These are phyloP conservation scores for Ceratosolen solmsi DNA, from an alignment of 1,140 invertebrate species.

Conservation along the genomic window DNA sequence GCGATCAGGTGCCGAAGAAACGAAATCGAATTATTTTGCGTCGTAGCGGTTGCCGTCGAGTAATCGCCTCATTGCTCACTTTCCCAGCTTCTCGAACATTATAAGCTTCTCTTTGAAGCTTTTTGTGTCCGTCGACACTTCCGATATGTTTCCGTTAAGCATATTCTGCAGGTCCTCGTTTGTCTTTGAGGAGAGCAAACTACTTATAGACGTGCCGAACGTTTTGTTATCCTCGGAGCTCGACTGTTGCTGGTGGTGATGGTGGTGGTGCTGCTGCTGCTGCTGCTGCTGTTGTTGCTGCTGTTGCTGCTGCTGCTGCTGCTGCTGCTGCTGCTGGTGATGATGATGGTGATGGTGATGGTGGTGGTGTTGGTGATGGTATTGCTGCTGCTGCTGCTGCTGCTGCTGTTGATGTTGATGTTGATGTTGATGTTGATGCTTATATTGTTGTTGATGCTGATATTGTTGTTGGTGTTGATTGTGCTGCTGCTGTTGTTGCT, in stretches of 20 bases:
- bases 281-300: slow-evolving; percentile 53
- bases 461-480: slow-evolving; percentile 51
- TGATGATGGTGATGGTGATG: slow-evolving; percentile 46
- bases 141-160: slow-evolving; percentile 72
- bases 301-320: slow-evolving; percentile 51
- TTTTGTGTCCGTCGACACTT: slow-evolving; percentile 71
- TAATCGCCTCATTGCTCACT: slow-evolving; percentile 56
- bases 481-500: slow-evolving; percentile 55
- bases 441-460: slow-evolving; percentile 52
- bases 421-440: slow-evolving; percentile 62
- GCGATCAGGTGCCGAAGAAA: too few species aligned
- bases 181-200: slow-evolving; percentile 66
- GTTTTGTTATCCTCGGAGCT: slow-evolving; percentile 69
- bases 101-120: slow-evolving; percentile 72
- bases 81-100: slow-evolving; percentile 72
- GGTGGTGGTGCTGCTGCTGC: slow-evolving; percentile 63
- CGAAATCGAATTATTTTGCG: slow-evolving; percentile 3
- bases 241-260: slow-evolving; percentile 51
- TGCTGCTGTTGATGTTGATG: slow-evolving; percentile 51
- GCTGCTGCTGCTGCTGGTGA: slow-evolving; percentile 55
- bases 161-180: slow-evolving; percentile 71
- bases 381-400: slow-evolving; percentile 62
- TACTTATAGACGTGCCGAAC: slow-evolving; percentile 63
- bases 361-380: slow-evolving; percentile 57
- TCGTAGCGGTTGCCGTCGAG: neutral